Conservation (phyloP, 2,113 vertebrate genomes). For the Poeciliopsis occidentalis region DNA sequence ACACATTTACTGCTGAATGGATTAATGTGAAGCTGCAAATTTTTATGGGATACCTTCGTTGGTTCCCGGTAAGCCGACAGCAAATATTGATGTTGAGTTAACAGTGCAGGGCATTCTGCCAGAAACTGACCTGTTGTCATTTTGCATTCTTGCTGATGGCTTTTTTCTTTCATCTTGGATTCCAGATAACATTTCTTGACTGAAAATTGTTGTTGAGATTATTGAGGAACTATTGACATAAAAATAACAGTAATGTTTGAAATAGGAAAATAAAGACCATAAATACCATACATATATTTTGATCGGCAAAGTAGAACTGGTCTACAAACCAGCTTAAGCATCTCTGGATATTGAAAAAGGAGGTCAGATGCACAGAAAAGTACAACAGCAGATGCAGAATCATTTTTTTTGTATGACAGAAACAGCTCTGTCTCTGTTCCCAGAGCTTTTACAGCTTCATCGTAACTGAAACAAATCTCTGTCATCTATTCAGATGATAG, state of each 20-base stretch:
- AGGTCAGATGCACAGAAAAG: background rate
- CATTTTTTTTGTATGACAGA: too few relatives aligned
- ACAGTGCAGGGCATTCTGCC: conserved; percentile 24
- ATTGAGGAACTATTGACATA: background rate
- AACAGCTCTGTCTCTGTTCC: too few relatives aligned
- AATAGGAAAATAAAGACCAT: background rate
- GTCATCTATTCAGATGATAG: too few relatives aligned
- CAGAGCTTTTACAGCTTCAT: too few relatives aligned
- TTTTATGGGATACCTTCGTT: conserved; percentile 33
- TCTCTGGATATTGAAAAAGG: background rate
- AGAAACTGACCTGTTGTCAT: background rate
- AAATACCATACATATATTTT: too few relatives aligned
- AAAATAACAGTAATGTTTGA: background rate
- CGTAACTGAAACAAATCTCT: too few relatives aligned
- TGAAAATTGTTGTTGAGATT: background rate
- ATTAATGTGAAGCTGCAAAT: conserved; percentile 14
- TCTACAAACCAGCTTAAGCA: background rate
- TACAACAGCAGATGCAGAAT: too few relatives aligned
- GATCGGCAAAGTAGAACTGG: too few relatives aligned
- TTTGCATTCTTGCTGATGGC: background rate
- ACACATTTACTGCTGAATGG: conserved; percentile 40
- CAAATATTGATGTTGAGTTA: conserved; percentile 48
- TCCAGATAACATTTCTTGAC: background rate
- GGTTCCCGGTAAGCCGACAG: conserved; percentile 25
- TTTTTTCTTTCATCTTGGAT: background rate